These are phyloP conservation scores for Drosophila obscura DNA, from an alignment of 1,140 invertebrate genomes.

Conservation along the genomic window DNA sequence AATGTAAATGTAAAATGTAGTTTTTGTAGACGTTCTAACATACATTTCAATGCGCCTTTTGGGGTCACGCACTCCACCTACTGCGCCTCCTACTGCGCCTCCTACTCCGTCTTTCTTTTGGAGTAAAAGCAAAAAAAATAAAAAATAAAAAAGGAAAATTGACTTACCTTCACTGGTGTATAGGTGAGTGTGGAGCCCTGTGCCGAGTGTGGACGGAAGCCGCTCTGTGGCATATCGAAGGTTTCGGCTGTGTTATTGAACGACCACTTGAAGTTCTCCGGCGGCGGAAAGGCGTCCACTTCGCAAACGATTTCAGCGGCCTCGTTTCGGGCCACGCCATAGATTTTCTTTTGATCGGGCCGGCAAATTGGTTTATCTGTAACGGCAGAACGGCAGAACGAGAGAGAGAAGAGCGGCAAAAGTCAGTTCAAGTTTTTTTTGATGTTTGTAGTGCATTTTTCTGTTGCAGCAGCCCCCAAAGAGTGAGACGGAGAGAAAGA, in stretches of 20 bases:
- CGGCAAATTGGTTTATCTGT: slow-evolving; percentile 94
- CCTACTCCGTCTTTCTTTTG: not conserved
- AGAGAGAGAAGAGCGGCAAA: slow-evolving; percentile 18
- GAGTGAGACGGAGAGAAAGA: too few relatives aligned
- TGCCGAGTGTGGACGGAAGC: slow-evolving; percentile 84
- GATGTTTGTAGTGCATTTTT: slow-evolving; percentile 72
- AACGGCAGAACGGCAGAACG: slow-evolving; percentile 14
- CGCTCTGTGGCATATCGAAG: slow-evolving; percentile 88
- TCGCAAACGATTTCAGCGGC: slow-evolving; percentile 91
- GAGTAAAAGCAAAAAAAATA: too few relatives aligned
- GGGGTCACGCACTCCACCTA: slow-evolving; percentile 8
- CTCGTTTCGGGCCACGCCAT: slow-evolving; percentile 93
- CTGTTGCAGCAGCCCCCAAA: slow-evolving; percentile 53
- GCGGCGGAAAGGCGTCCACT: slow-evolving; percentile 93
- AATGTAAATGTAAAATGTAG: slow-evolving; percentile 9
- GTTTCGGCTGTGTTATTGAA: slow-evolving; percentile 94
- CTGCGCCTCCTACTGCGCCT: too few relatives aligned
- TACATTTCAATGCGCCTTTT: too few relatives aligned
- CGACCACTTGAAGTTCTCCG: slow-evolving; percentile 93
- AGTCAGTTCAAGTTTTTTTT: slow-evolving; percentile 18
- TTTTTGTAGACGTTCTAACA: too few relatives aligned
- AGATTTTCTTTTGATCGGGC: slow-evolving; percentile 90
- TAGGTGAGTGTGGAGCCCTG: slow-evolving; percentile 90
- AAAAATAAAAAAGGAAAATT: too few relatives aligned
- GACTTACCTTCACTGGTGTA: slow-evolving; percentile 87